These are phyloP conservation scores for Rattus rattus DNA, from an alignment of 2,113 vertebrate species.

Conservation along the genomic window DNA sequence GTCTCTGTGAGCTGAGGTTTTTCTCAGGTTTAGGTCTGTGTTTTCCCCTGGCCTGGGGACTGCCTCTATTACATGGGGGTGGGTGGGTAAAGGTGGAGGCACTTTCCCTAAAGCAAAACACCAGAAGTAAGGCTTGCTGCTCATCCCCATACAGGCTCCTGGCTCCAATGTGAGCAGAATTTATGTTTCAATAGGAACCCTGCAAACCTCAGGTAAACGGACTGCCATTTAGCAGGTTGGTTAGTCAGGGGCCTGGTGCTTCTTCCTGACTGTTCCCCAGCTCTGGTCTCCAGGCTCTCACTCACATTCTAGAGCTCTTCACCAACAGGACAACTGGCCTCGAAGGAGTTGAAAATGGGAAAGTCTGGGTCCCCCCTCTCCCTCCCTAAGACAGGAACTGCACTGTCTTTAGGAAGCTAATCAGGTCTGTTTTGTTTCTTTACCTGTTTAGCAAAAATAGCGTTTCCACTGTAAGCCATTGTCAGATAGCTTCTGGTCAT, in stretches of 20 bases:
- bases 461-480: conserved; percentile 9
- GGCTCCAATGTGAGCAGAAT: background rate
- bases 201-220: background rate
- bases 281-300: background rate
- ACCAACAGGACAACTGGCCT: background rate
- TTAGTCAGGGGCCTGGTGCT: background rate
- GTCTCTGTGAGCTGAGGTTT: background rate
- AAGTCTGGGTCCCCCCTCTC: background rate
- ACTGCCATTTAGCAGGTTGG: background rate
- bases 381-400: background rate
- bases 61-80: background rate
- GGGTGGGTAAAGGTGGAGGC: background rate
- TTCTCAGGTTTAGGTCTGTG: background rate
- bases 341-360: background rate
- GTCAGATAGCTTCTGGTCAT: background rate
- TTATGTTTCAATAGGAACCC: background rate
- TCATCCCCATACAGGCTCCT: background rate
- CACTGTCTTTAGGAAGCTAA: conserved; percentile 25
- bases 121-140: background rate
- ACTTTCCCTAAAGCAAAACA: background rate
- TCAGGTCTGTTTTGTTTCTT: background rate
- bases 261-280: background rate
- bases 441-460: conserved; percentile 31
- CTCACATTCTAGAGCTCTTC: background rate
- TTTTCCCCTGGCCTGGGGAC: background rate